These are phyloP conservation scores for Nemopilema nomurai DNA, from an alignment of 30 jellyfish, hydroid and myxozoan genomes.

Conservation along the genomic window DNA sequence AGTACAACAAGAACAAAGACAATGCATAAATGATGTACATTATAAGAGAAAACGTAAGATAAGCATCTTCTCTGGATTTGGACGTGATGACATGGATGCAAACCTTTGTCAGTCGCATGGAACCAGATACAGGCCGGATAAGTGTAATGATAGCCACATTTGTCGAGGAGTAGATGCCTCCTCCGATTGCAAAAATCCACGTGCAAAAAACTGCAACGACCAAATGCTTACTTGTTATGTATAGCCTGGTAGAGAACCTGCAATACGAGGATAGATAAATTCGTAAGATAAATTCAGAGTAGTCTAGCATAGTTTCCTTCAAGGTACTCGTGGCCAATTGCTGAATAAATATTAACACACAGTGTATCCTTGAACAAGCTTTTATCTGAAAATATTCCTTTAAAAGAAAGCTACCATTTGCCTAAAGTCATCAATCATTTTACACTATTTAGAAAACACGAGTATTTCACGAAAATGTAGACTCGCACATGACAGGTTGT, in stretches of 20 bases:
- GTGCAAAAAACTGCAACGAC: conserved; percentile 24
- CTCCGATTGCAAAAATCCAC: conserved; percentile 55
- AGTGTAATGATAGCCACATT: conserved; percentile 56
- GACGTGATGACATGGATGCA: conserved; percentile 57
- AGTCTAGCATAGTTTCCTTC: too few species aligned
- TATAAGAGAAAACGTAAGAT: conserved; percentile 37
- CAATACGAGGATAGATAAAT: background rate
- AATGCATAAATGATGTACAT: conserved; percentile 45
- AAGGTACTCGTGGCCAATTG: too few species aligned
- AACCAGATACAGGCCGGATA: conserved; percentile 64
- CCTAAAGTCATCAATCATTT: too few species aligned
- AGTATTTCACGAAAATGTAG: too few species aligned
- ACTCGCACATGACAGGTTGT: too few species aligned
- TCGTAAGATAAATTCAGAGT: too few species aligned
- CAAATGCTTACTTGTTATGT: conserved; percentile 32
- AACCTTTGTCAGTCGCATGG: conserved; percentile 27
- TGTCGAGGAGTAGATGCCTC: conserved; percentile 44
- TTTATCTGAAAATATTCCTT: too few species aligned
- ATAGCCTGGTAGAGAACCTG: conserved; percentile 42
- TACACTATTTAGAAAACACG: too few species aligned
- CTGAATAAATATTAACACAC: too few species aligned
- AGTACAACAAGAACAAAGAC: conserved; percentile 42
- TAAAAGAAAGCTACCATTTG: too few species aligned
- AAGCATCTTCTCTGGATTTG: conserved; percentile 22
- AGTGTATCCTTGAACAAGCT: too few species aligned